A percentile compares a stretch with the other conserved stretches of the same genome.
Conservation (phyloP, 2,113 vertebrate genomes). For the Numenius arquata region DNA sequence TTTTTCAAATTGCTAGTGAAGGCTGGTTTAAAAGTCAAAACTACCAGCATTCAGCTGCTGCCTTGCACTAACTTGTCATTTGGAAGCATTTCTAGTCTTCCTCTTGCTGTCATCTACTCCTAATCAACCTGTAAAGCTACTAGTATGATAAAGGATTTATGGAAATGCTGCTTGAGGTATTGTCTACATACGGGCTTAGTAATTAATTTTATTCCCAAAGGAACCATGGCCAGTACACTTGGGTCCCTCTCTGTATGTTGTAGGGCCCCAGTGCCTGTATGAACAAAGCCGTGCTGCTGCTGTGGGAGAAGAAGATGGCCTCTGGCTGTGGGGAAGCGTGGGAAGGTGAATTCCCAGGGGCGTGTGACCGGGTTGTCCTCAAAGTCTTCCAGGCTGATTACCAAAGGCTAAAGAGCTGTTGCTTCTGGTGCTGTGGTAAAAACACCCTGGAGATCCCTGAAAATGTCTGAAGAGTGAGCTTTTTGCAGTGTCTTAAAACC, state of each 20-base stretch:
- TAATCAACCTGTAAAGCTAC: background rate
- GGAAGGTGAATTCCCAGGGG: background rate
- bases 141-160: background rate
- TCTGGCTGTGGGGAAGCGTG: background rate
- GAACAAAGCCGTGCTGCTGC: background rate
- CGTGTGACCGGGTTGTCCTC: background rate
- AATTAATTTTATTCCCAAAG: background rate
- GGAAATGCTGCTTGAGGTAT: background rate
- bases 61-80: background rate
- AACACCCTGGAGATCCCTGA: background rate
- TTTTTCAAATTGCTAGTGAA: background rate
- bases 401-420: background rate
- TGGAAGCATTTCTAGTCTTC: background rate
- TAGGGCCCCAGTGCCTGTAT: background rate
- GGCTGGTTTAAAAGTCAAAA: background rate
- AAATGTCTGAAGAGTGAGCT: background rate
- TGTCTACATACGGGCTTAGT: background rate
- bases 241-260: background rate
- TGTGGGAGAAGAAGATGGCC: background rate
- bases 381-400: background rate
- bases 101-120: background rate
- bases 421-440: background rate
- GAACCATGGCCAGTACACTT: rapidly evolving
- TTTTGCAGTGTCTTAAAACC: background rate
- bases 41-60: background rate